Evolutionary conservation across 2,113 vertebrate genomes (phyloP).

Genomic region (Phyllostomus hastatus): DNA sequence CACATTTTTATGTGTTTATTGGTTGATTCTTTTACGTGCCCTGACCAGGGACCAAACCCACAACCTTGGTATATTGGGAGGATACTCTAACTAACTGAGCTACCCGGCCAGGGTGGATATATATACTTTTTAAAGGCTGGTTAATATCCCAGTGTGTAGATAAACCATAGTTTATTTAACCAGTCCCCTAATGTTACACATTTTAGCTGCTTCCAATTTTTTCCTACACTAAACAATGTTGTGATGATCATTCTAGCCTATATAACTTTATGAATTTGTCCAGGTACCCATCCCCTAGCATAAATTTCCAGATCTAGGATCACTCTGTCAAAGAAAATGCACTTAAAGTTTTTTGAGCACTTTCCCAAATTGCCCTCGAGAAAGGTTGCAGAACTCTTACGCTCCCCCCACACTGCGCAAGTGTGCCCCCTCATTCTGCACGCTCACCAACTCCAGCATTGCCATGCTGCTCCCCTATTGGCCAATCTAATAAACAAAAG

Average conservation of each 20-base stretch:
- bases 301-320: background rate
- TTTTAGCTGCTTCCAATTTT: background rate
- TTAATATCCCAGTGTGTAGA: background rate
- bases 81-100: too few species aligned
- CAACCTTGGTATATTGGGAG: too few species aligned
- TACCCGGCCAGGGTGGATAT: background rate
- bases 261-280: background rate
- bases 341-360: background rate
- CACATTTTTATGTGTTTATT: too few species aligned
- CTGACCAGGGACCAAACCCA: too few species aligned
- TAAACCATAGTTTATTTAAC: background rate
- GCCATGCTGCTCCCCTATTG: too few species aligned
- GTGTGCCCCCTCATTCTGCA: accelerated
- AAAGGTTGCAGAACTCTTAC: background rate
- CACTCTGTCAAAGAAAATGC: background rate
- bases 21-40: too few species aligned
- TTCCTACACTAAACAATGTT: background rate
- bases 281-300: background rate
- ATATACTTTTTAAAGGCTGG: background rate
- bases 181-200: too few species aligned
- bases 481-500: background rate
- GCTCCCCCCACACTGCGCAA: accelerated
- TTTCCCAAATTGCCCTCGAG: background rate
- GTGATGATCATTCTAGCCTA: background rate
- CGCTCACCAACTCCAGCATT: accelerated